Base-by-base conservation (phyloP, 2,888 invertebrate species). In the Encarsia formosa region DNA sequence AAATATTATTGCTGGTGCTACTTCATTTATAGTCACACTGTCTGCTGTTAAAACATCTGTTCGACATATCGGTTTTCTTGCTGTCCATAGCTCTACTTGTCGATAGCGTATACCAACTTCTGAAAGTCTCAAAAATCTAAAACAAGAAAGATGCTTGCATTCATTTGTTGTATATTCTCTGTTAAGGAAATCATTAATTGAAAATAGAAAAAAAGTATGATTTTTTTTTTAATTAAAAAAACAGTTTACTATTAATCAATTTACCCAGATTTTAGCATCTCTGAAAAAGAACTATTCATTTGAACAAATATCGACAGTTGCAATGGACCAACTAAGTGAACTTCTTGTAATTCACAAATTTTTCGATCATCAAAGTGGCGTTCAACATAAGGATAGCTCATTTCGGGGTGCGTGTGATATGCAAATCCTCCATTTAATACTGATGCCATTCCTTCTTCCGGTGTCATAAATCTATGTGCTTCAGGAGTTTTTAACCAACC, bases 261-360 rank as follows among this genome's bases (percentile, higher is more conserved):
- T 47, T 59, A 70, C 71, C 69, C 71, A 5, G 67, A 52, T 59
- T 60, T 70, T 9, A 63, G 58, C 39, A 70, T 61, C 57, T 71
- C 69, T 4, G 59, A 49, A 44, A 71, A 69, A 4, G 69, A 68
- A 40, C 67, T 67, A n/a, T 71, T 64, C n/a, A 51, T 56, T 24
- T 65, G 49, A 3, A 58, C 56, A 31, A 58, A 58, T 16, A 61
- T 24, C 13, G 56, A 57, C 15, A 59, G 49, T 24, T 45, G 49
- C 1, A 38, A 16, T 1, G 63, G 59, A 39, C 43, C 46, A 19
- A 54, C 32, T 20, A 70, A 43, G 57, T 70, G 69, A 37, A 71
- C 63, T 52, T 70, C 71, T 26, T 67, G 65, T 34, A 71, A 52
- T 42, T 63, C 65, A 42, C 71, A 71, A 24, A 71, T 69, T 46